These are phyloP conservation scores for Enchytraeus crypticus DNA, from an alignment of 2,888 invertebrate genomes.

Conservation along the genomic window DNA sequence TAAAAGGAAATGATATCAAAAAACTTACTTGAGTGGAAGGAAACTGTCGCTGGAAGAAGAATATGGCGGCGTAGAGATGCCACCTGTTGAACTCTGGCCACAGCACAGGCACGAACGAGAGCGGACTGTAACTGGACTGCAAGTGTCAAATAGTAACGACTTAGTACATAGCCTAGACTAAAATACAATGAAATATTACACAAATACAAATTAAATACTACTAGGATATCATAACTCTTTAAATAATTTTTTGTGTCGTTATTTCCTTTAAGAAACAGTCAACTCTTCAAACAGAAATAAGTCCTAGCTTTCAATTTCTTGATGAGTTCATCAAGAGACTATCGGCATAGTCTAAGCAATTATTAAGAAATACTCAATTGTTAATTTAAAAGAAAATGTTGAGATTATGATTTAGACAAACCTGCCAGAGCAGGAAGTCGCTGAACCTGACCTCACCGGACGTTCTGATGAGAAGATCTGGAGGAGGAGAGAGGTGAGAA, in stretches of 20 bases:
- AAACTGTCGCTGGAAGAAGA: slow-evolving; percentile 65
- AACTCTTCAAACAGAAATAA: too few relatives aligned
- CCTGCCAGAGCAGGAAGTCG: slow-evolving; percentile 94
- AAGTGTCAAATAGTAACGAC: slow-evolving; percentile 1
- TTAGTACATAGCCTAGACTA: not conserved
- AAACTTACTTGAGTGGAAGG: slow-evolving; percentile 17
- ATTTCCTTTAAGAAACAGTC: too few relatives aligned
- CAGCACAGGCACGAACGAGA: slow-evolving; percentile 78
- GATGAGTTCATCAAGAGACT: not conserved
- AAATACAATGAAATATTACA: not conserved
- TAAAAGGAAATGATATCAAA: too few relatives aligned
- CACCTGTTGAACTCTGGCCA: slow-evolving; percentile 95
- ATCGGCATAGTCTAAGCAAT: not conserved
- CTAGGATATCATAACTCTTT: not conserved
- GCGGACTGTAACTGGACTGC: slow-evolving; percentile 53
- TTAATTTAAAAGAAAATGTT: not conserved
- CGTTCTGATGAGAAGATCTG: slow-evolving; percentile 84
- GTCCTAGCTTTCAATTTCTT: not conserved
- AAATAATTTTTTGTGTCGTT: too few relatives aligned
- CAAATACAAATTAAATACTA: not conserved
- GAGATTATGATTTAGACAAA: slow-evolving; percentile 42
- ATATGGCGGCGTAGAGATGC: slow-evolving; percentile 76
- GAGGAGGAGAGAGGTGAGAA: slow-evolving; percentile 64
- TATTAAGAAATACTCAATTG: not conserved
- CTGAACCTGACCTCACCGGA: slow-evolving; percentile 89